Evolutionary conservation across 2,797 vertebrate genomes (phyloP).

Genomic region (Ciconia nigra): DNA sequence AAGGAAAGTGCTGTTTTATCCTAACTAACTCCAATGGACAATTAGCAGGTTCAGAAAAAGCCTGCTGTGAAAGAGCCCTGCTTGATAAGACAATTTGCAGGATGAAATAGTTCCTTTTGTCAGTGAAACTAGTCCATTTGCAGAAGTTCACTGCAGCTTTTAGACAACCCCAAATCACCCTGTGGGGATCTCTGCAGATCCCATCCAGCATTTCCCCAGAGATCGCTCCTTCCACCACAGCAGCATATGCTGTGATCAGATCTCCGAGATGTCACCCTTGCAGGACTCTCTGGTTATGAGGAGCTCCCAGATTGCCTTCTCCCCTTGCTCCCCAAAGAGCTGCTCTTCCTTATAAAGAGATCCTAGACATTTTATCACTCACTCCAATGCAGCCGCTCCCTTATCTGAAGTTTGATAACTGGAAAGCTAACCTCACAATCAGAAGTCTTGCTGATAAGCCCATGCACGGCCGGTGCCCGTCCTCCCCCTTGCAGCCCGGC

Average conservation of each 20-base stretch:
- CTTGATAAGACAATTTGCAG: neutral
- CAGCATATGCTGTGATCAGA: neutral
- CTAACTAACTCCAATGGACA: neutral
- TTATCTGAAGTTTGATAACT: neutral
- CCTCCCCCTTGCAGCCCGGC: neutral
- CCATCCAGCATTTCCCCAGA: neutral
- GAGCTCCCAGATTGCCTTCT: neutral
- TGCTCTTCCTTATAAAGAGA: neutral
- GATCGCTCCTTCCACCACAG: rapidly evolving
- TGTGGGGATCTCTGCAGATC: neutral
- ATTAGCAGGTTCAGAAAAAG: neutral
- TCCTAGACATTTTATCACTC: constrained; percentile 14
- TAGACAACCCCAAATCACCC: neutral
- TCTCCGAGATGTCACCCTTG: neutral
- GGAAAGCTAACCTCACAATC: neutral
- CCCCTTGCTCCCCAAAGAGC: neutral
- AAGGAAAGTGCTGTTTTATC: neutral
- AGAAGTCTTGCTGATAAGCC: neutral
- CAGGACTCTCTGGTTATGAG: neutral
- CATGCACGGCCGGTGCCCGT: neutral
- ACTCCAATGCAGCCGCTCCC: neutral
- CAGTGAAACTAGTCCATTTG: neutral
- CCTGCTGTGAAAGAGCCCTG: neutral
- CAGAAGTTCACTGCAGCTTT: neutral
- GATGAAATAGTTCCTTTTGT: neutral